Conservation (phyloP, 2,113 vertebrate genomes). For the Myiagra hebetior region DNA sequence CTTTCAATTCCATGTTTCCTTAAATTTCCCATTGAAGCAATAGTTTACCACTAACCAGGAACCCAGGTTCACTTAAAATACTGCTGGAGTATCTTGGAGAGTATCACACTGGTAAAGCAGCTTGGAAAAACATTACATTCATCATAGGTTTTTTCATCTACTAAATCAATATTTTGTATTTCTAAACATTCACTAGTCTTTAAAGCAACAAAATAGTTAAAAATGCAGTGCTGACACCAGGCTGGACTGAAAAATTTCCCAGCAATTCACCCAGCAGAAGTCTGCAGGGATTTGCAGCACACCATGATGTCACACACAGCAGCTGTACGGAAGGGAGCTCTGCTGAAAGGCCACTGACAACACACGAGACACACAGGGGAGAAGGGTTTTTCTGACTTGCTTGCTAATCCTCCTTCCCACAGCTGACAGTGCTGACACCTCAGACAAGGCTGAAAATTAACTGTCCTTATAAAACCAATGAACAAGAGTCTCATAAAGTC, state of each 20-base stretch:
- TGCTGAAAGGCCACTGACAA: conserved; percentile 43
- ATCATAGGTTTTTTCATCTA: not conserved
- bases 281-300: not conserved
- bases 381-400: not conserved
- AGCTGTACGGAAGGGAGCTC: not conserved
- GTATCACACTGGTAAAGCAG: not conserved
- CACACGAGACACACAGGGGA: not conserved
- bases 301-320: conserved; percentile 24
- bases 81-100: not conserved
- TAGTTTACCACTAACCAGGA: not conserved
- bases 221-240: not conserved
- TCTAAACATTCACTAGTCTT: not conserved
- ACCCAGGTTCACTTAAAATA: not conserved
- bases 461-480: not conserved
- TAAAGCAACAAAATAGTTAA: not conserved
- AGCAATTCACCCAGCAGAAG: not conserved
- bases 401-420: conserved; percentile 22
- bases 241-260: not conserved
- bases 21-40: not conserved
- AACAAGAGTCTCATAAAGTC: not conserved
- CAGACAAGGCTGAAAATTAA: conserved; percentile 34
- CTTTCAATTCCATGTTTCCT: not conserved
- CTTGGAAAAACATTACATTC: not conserved
- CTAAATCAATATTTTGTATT: not conserved
- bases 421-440: conserved; percentile 53